Evolutionary conservation across 2,797 vertebrate genomes (phyloP), one percentile per base, ranked within the genome.

Genomic region (Takifugu ocellatus): DNA sequence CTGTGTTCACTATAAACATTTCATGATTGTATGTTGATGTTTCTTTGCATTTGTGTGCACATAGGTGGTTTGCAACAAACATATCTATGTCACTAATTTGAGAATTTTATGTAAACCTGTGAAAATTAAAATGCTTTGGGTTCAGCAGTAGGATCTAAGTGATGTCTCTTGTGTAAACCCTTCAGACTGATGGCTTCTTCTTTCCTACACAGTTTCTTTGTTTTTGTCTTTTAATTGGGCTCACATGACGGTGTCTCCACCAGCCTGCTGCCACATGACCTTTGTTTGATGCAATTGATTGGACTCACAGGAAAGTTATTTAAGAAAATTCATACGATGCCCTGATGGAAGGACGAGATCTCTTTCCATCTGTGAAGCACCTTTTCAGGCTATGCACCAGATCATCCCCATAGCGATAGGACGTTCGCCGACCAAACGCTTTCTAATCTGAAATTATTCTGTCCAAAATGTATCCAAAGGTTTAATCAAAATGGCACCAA

Each of bases 241-340:
- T 66, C 72, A 59, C 46, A 6, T 60, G 71, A 65, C 58, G 21
- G 21, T 54, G 49, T 53, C 25, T 2, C 21, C 14, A 53, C 60
- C 59, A 49, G 36, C 14, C 3, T 15, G 5, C 51, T 9, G 1
- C 65, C 77, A 68, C 61, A 67, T 61, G 70, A 79, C 36, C 52
- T 39, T 49, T 24, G 63, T 70, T 61, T 59, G 49, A 61, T 56
- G 42, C 43, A 14, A 39, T 45, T 57, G 65, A 78, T 68, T 60
- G 25, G 61, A 27, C 43, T 79, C 68, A 72, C 63, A 51, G 78
- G 68, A 70, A 62, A 63, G 1, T 39, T 57, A 51, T 26, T 56
- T 1, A 0, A 44, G 16, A 21, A 21, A 47, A 58, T 11, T 6
- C 52, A 25, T 12, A n/a, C 5, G 48, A 45, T 17, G 17, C 21